phyloP scores from a whole-genome alignment of 2,888 invertebrate genomes.

The Tenthredo scrophulariae region DNA sequence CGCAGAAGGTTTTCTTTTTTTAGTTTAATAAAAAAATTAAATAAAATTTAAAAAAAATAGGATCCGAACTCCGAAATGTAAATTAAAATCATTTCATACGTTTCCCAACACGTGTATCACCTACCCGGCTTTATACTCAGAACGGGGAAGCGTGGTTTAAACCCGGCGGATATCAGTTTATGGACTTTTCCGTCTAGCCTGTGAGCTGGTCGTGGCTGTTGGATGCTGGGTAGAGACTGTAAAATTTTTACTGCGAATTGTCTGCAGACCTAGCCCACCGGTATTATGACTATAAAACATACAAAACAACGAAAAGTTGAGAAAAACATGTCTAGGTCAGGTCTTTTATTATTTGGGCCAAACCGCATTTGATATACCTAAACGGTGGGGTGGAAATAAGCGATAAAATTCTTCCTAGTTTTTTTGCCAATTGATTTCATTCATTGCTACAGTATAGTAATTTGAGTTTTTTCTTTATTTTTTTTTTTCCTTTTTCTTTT shows the following conservation, averaged over 20 bases:
- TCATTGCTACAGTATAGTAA: not conserved
- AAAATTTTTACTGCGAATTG: slow-evolving; percentile 79
- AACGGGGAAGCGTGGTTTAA: slow-evolving; percentile 34
- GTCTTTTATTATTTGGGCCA: slow-evolving; percentile 53
- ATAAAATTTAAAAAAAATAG: not conserved
- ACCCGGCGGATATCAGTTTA: slow-evolving; percentile 49
- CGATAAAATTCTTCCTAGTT: not conserved
- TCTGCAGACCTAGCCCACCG: slow-evolving; percentile 73
- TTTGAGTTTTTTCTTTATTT: not conserved
- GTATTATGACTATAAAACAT: slow-evolving; percentile 75
- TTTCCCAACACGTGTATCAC: slow-evolving; percentile 9
- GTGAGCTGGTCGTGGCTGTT: slow-evolving; percentile 14
- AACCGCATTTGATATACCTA: not conserved
- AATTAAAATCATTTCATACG: slow-evolving; percentile 3
- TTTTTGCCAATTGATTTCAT: not conserved
- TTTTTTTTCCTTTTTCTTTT: not conserved
- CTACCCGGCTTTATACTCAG: not conserved
- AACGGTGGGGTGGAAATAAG: not conserved
- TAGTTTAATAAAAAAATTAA: not conserved
- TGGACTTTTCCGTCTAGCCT: slow-evolving; percentile 51
- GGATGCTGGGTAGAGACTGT: slow-evolving; percentile 65
- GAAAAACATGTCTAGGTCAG: slow-evolving; percentile 77
- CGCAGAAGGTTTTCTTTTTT: not conserved
- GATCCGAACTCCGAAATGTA: not conserved
- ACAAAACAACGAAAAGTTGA: slow-evolving; percentile 71